phyloP scores from a whole-genome alignment of 64 coral and sea anemone species.

The Cladopsammia gracilis region DNA sequence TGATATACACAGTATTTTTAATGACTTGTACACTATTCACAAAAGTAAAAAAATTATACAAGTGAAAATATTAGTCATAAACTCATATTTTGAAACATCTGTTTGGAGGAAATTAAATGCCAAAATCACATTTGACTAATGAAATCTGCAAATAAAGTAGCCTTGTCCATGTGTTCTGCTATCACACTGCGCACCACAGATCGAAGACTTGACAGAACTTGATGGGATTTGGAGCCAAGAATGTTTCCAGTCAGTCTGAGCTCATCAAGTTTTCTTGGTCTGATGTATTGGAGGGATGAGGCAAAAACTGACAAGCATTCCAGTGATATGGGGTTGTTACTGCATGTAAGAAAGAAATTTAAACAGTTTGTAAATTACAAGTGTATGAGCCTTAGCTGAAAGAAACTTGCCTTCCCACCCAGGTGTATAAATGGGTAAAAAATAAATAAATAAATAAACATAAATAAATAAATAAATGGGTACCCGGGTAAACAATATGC shows the following conservation, averaged over 20 bases:
- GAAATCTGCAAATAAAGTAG: slow-evolving; percentile 75
- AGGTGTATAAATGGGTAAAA: too few species aligned
- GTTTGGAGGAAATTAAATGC: too few species aligned
- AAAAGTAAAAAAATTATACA: too few species aligned
- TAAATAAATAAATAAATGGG: too few species aligned
- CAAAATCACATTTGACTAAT: slow-evolving; percentile 67
- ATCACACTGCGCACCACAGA: slow-evolving; percentile 47
- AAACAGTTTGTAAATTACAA: neutral
- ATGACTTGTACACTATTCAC: too few species aligned
- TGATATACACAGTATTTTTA: too few species aligned
- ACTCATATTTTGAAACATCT: too few species aligned
- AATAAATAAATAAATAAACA: too few species aligned
- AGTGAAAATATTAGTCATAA: too few species aligned
- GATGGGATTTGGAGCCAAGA: slow-evolving; percentile 28
- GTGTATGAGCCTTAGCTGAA: too few species aligned
- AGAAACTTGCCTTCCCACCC: too few species aligned
- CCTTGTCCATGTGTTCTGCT: slow-evolving; percentile 54
- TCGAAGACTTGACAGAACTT: slow-evolving; percentile 47
- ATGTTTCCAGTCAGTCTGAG: slow-evolving; percentile 55
- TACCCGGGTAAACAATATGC: too few species aligned
- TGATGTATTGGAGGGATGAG: slow-evolving; percentile 50
- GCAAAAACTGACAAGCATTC: slow-evolving; percentile 37
- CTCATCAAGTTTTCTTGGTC: slow-evolving; percentile 69
- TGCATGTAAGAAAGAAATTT: neutral
- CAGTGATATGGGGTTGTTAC: slow-evolving; percentile 12